Percentiles rank a stretch among this genome's conserved stretches.
Conservation (phyloP, 2,888 invertebrate species). For the Archips crataeganus region DNA sequence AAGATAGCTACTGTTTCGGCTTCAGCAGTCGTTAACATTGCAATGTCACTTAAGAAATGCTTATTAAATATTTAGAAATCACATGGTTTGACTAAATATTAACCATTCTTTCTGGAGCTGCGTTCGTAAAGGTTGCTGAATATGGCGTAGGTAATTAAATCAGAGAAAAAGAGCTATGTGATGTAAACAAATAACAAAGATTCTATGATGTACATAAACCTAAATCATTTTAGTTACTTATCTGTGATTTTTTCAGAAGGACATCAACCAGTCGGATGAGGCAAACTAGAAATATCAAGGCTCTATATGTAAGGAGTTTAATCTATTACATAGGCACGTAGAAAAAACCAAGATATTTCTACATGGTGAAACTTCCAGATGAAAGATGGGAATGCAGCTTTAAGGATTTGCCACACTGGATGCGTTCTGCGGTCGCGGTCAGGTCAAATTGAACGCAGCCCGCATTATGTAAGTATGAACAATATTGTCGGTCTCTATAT, state of each 20-base stretch:
- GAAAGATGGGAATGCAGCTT: too few species aligned
- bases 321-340: too few species aligned
- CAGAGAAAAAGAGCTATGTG: background rate
- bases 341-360: too few species aligned
- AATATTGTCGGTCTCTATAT: too few species aligned
- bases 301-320: too few species aligned
- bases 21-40: background rate
- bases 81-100: background rate
- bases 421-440: too few species aligned
- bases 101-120: background rate
- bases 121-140: background rate
- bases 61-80: background rate
- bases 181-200: background rate
- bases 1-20: background rate
- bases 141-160: background rate
- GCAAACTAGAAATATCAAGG: too few species aligned
- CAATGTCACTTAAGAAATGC: background rate
- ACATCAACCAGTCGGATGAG: background rate
- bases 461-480: too few species aligned
- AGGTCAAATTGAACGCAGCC: too few species aligned
- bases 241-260: background rate
- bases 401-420: too few species aligned
- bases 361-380: too few species aligned
- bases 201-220: background rate
- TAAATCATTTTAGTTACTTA: background rate